Evolutionary conservation across 2,797 vertebrate genomes (phyloP), one percentile per base, ranked within the genome.

Genomic region (Bryconaethiops microstoma): DNA sequence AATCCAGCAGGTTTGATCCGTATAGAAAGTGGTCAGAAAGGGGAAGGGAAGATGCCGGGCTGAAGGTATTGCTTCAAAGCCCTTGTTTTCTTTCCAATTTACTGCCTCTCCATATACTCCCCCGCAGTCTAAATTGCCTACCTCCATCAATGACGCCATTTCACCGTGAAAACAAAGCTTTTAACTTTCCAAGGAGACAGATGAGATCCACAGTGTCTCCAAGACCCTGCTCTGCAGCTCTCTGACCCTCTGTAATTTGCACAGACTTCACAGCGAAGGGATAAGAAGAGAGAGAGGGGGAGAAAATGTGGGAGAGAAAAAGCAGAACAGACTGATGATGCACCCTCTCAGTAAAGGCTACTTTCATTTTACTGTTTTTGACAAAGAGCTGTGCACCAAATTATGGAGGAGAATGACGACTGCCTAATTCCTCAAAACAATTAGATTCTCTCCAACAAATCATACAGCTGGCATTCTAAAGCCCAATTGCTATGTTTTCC

Each of bases 141-240:
- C 63, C 42, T 82, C 55, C 59, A 54, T 85, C 78, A 76, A 78
- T 78, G 79, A 76, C 75, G 62, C n/a, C 10, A 29, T 60, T 76
- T 29, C 64, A 69, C 77, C 69, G 77, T 35, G 29, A 85, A 80
- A 64, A 75, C 45, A 71, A 62, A 84, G 76, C 71, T 59, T 78
- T 83, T 72, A 72, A 72, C 59, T 52, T 71, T 55, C 35, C 17
- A n/a, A 10, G 35, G 17, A 74, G 69, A 72, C 55, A 71, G 16
- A 65, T 68, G 70, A 48, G 68, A 83, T 42, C 19, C 50, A 60
- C 75, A 62, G 68, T 9, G 5, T 67, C 73, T 77, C 29, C 50
- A 23, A 65, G 62, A 57, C 64, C 52, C 52, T 35, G 17, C 21
- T 67, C 64, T 54, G 63, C 52, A 75, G 70, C 59, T 48, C 42